Conservation (phyloP, 2,888 invertebrate genomes). For the Abscondita cerata region DNA sequence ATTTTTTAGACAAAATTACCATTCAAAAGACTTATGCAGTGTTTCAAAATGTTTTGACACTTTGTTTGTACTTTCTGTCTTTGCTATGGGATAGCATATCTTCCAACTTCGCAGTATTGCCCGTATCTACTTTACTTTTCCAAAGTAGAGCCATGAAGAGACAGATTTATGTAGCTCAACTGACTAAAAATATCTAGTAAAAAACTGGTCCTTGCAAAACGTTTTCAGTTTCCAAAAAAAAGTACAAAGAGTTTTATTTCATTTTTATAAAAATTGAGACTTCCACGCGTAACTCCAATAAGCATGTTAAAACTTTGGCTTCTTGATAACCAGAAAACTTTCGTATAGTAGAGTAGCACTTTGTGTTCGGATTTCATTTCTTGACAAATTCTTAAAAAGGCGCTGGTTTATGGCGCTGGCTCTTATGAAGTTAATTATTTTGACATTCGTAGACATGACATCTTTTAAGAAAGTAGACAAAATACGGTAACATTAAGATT, state of each 20-base stretch:
- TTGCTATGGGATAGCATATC: background rate
- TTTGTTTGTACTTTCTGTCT: background rate
- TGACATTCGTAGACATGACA: background rate
- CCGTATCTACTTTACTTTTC: background rate
- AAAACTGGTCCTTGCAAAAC: too few species aligned
- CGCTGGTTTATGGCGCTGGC: background rate
- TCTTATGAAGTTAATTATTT: background rate
- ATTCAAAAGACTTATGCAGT: background rate
- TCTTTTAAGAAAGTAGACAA: background rate
- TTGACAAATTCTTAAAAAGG: background rate
- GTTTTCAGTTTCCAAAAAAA: too few species aligned
- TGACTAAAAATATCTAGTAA: too few species aligned
- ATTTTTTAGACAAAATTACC: background rate
- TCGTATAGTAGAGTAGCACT: background rate
- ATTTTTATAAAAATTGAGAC: background rate
- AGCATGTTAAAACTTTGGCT: background rate
- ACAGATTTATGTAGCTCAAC: too few species aligned
- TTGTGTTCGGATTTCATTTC: background rate
- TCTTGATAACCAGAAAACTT: background rate
- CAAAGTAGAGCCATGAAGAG: background rate
- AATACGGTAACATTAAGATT: background rate
- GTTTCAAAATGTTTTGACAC: background rate
- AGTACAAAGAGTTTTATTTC: too few species aligned
- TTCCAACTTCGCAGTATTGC: background rate
- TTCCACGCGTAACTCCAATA: background rate